Conservation (phyloP, 2,888 invertebrate genomes). For the Temnothorax rugatulus region DNA sequence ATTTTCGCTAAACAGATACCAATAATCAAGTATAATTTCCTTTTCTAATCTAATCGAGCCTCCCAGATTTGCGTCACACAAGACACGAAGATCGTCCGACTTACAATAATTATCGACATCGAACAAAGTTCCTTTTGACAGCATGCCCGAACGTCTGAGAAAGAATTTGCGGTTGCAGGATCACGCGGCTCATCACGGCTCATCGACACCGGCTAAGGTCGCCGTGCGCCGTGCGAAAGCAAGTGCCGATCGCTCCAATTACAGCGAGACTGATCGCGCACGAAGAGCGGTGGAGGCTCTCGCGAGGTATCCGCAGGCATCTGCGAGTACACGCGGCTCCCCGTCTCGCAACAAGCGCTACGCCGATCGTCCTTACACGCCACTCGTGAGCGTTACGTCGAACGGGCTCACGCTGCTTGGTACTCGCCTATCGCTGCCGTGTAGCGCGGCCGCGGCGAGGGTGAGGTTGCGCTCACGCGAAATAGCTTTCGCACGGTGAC, state of each 20-base stretch:
- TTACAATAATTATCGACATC: constrained; percentile 17
- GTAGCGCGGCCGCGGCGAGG: constrained; percentile 40
- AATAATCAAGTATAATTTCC: constrained; percentile 5
- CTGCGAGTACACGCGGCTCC: constrained; percentile 64
- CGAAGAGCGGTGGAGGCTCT: constrained; percentile 58
- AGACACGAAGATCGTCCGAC: neutral
- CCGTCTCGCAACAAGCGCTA: constrained; percentile 63
- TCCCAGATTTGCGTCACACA: neutral
- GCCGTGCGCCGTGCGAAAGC: constrained; percentile 83
- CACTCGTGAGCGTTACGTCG: constrained; percentile 67
- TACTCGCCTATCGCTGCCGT: constrained; percentile 39
- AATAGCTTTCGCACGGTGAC: constrained; percentile 56
- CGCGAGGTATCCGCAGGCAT: constrained; percentile 68
- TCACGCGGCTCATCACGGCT: constrained; percentile 43
- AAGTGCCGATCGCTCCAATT: constrained; percentile 85
- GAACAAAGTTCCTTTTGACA: neutral
- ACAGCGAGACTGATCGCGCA: constrained; percentile 75
- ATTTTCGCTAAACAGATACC: neutral
- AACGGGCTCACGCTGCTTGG: constrained; percentile 25
- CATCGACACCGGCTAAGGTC: constrained; percentile 58
- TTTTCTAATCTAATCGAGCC: constrained; percentile 1
- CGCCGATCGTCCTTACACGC: constrained; percentile 69
- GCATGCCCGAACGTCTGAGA: neutral
- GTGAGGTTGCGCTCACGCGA: constrained; percentile 57
- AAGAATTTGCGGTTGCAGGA: constrained; percentile 36